These are phyloP conservation scores for Diabrotica virgifera DNA, from an alignment of 1,140 invertebrate genomes.

Conservation along the genomic window DNA sequence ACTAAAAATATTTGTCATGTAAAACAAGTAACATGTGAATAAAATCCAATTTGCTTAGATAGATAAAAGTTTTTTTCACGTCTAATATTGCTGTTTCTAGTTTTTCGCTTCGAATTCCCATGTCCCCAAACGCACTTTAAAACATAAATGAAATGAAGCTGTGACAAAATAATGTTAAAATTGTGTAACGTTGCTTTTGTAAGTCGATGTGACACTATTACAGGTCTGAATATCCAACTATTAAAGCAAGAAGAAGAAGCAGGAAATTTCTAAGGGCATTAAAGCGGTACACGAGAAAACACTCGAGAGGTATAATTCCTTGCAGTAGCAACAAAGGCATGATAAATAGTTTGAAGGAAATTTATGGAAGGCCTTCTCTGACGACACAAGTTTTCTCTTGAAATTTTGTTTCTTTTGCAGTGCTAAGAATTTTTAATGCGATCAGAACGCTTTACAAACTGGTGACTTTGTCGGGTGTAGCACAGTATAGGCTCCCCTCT, in stretches of 20 bases:
- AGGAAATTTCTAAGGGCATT: constrained; percentile 18
- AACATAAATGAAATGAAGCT: background rate
- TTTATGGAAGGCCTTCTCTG: constrained; percentile 17
- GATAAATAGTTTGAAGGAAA: constrained; percentile 19
- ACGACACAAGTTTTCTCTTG: background rate
- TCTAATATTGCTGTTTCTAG: too few relatives aligned
- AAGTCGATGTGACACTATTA: constrained; percentile 19
- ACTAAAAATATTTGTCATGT: too few relatives aligned
- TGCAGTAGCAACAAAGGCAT: constrained; percentile 17
- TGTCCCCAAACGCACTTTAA: background rate
- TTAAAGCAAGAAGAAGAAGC: constrained; percentile 15
- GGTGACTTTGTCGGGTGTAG: background rate
- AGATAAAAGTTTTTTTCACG: too few relatives aligned
- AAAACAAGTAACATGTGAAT: too few relatives aligned
- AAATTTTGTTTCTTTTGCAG: background rate
- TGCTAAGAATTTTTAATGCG: background rate
- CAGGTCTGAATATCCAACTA: constrained; percentile 19
- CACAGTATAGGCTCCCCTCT: too few relatives aligned
- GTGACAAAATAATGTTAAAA: background rate
- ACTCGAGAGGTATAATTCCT: constrained; percentile 19
- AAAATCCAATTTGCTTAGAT: too few relatives aligned
- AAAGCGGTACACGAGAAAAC: constrained; percentile 24
- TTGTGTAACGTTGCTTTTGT: background rate
- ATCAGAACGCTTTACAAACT: background rate
- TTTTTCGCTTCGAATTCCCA: too few relatives aligned